phyloP scores from a whole-genome alignment of 37 sponge, comb jelly and placozoan genomes.

The Eunapius fragilis region DNA sequence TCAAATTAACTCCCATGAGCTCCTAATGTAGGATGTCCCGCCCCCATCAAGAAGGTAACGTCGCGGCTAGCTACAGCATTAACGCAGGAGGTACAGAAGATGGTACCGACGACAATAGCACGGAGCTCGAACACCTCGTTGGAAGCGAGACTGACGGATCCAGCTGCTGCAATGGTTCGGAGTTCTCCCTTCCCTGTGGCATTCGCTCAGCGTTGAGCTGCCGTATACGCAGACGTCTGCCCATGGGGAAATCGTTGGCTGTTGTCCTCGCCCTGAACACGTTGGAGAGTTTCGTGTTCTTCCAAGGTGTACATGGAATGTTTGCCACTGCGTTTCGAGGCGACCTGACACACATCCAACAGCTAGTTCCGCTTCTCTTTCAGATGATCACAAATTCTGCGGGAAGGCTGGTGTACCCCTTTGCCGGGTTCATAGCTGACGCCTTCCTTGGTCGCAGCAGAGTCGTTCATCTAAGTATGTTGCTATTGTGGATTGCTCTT shows the following conservation, averaged over 20 bases:
- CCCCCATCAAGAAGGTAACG: neutral
- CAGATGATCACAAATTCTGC: neutral
- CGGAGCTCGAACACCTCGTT: neutral
- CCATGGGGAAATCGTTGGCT: neutral
- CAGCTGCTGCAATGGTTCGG: neutral
- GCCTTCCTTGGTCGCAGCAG: neutral
- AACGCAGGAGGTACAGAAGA: neutral
- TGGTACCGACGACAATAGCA: neutral
- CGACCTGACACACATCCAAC: neutral
- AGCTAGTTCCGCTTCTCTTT: neutral
- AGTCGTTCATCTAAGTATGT: neutral
- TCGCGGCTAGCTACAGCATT: neutral
- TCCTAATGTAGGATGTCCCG: no score
- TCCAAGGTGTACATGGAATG: neutral
- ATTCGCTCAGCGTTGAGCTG: no score
- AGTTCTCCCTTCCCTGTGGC: neutral
- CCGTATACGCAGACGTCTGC: neutral
- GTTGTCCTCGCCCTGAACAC: neutral
- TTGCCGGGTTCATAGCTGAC: neutral
- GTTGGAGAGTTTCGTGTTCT: neutral
- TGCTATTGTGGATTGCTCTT: neutral
- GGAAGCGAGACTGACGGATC: neutral
- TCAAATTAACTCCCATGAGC: no score
- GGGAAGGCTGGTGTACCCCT: neutral
- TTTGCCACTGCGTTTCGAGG: neutral